Base-by-base conservation (phyloP, 2,113 vertebrate genomes). In the Oenanthe melanoleuca region DNA sequence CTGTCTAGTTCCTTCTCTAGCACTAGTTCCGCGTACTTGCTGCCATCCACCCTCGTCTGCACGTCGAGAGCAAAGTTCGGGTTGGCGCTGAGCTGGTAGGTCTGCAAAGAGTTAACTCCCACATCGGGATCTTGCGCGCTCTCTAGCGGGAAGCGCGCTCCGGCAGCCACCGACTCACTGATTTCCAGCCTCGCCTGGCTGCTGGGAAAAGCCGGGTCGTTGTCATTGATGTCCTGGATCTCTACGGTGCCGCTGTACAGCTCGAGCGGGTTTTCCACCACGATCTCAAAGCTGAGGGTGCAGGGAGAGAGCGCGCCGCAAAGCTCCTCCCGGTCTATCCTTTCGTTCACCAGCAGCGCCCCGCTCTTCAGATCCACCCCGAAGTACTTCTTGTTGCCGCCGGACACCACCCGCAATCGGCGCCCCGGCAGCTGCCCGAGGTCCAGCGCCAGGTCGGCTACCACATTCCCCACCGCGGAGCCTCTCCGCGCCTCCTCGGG, bases 171-270 rank as follows among this genome's bases (percentile, higher is more conserved):
- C 5, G 94, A 96, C 97, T 99, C 98, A 16, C 97, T 98, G 71
- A 98, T 98, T 95, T 98, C 97, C 96, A 98, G 94, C 83, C 80
- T 93, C 88, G 97, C 97, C 55, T 98, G 97, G 56, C 89, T 88
- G 77, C 97, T 97, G 16, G 90, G 97, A 91, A 98, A 98, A 92
- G 65, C 72, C 23, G 98, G 98, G 59, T 98, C 97, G 94, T 99
- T 98, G 95, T 98, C 98, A 91, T 98, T 98, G 88, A 99, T 97
- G 86, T 99, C 98, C 67, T 96, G 97, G 59, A 98, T 97, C 86
- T 98, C 98, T 89, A 98, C 97, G 40, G 97, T 95, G 81, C 98
- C 97, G 44, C 97, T 97, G 63, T 97, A 98, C 55, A 98, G 93
- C 85, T 98, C 98, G 67, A 99, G 97, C 1, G 98, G 98, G 18